phyloP scores from a whole-genome alignment of 1,140 invertebrate species.

The Euschistus heros region DNA sequence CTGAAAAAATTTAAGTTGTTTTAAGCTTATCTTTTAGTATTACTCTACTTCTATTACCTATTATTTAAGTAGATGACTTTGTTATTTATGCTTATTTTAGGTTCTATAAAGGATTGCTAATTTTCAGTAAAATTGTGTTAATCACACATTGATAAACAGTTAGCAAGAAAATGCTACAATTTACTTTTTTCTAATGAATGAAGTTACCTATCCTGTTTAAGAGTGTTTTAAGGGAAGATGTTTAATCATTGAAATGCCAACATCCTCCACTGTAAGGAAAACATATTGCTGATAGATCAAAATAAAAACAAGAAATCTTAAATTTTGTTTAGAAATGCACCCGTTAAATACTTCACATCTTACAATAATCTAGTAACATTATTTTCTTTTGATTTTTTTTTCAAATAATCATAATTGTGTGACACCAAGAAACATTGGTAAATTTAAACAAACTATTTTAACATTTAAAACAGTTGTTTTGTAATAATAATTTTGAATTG shows the following conservation, averaged over 20 bases:
- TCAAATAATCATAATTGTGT: slow-evolving; percentile 16
- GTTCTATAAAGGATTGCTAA: no score
- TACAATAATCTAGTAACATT: slow-evolving; percentile 1
- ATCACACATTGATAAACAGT: no score
- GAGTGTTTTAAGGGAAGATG: no score
- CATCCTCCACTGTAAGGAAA: slow-evolving; percentile 9
- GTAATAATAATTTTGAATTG: not conserved
- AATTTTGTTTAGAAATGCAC: slow-evolving; percentile 13
- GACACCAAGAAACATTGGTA: slow-evolving; percentile 42
- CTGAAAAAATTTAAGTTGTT: no score
- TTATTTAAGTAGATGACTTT: no score
- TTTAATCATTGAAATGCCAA: slow-evolving; percentile 11
- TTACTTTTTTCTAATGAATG: no score
- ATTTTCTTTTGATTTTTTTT: not conserved
- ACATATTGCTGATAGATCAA: slow-evolving; percentile 3
- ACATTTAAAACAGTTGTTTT: slow-evolving; percentile 4
- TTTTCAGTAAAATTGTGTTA: no score
- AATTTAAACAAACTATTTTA: slow-evolving; percentile 32
- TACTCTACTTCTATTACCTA: no score
- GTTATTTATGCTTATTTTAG: no score
- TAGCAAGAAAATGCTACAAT: no score
- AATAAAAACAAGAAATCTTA: not conserved
- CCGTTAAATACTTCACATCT: slow-evolving; percentile 9
- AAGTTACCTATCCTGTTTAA: no score
- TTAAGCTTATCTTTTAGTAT: no score